Percentiles rank a stretch among this genome's conserved stretches.
Evolutionary conservation across 2,888 invertebrate species (phyloP).

Genomic region (Drosophila rubida): DNA sequence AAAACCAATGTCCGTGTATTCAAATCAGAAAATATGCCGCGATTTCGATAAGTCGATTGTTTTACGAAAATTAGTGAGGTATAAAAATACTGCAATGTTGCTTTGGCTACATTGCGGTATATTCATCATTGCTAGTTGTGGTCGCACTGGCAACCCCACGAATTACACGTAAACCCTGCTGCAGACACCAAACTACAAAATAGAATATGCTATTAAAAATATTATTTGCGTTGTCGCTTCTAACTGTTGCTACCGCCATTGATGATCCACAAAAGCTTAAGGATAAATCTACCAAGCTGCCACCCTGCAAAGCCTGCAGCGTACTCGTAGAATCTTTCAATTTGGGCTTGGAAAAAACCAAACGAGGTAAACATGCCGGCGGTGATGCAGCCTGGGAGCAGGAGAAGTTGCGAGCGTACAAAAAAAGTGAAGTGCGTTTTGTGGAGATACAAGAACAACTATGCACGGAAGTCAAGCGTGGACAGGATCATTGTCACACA

Average conservation of each 20-base stretch:
- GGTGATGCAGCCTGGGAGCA: slow-evolving; percentile 98
- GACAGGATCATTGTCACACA: slow-evolving; percentile 92
- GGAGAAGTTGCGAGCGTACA: slow-evolving; percentile 92
- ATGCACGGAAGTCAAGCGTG: slow-evolving; percentile 90
- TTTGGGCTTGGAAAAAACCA: slow-evolving; percentile 91
- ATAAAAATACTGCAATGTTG: not conserved
- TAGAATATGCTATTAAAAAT: slow-evolving; percentile 44
- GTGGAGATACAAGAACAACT: slow-evolving; percentile 95
- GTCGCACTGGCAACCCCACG: not conserved
- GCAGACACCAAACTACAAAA: slow-evolving; percentile 8
- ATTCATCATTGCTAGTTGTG: not conserved
- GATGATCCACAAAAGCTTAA: slow-evolving; percentile 67
- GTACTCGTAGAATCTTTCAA: slow-evolving; percentile 91
- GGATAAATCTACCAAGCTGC: slow-evolving; percentile 86
- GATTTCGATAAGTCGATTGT: slow-evolving; percentile 7
- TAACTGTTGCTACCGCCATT: slow-evolving; percentile 40
- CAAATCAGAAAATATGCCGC: not conserved
- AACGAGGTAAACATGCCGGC: slow-evolving; percentile 95
- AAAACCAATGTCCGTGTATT: not conserved
- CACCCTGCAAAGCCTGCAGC: slow-evolving; percentile 92
- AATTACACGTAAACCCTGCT: slow-evolving; percentile 50
- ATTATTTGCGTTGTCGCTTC: slow-evolving; percentile 37
- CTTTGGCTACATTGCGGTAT: not conserved
- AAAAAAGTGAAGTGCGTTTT: slow-evolving; percentile 94
- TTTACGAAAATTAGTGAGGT: not conserved